A percentile compares a stretch with the other conserved stretches of the same genome.
These are phyloP conservation scores for Anabas testudineus DNA, from an alignment of 2,797 vertebrate genomes.

Conservation along the genomic window DNA sequence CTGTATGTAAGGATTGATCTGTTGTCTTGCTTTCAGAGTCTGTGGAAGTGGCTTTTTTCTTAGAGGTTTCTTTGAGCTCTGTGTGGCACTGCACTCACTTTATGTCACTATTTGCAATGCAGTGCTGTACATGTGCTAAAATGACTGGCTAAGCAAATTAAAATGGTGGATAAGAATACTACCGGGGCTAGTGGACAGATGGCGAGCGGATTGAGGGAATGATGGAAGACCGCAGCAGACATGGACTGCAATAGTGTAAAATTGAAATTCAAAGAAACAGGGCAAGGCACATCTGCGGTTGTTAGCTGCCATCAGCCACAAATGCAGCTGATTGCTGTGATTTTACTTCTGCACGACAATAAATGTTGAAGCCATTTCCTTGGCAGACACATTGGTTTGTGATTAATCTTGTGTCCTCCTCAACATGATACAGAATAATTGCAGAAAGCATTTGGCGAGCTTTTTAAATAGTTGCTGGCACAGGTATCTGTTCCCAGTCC, in stretches of 20 bases:
- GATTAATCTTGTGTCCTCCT: slow-evolving; percentile 67
- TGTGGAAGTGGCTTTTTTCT: slow-evolving; percentile 39
- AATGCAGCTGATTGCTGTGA: slow-evolving; percentile 67
- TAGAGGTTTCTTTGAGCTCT: slow-evolving; percentile 22
- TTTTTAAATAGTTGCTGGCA: slow-evolving; percentile 47
- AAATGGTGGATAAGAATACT: slow-evolving; percentile 64
- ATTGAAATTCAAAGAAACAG: slow-evolving; percentile 57
- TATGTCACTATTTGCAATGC: slow-evolving; percentile 32
- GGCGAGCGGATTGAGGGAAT: slow-evolving; percentile 58
- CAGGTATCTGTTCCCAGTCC: slow-evolving; percentile 45
- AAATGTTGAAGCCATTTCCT: slow-evolving; percentile 42
- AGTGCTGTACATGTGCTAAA: slow-evolving; percentile 51
- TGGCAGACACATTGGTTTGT: slow-evolving; percentile 65
- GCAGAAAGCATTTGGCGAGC: slow-evolving; percentile 45
- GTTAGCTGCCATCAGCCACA: slow-evolving; percentile 61
- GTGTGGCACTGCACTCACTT: slow-evolving; percentile 5
- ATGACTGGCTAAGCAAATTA: slow-evolving; percentile 59
- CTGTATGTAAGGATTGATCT: slow-evolving; percentile 44
- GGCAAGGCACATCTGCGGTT: slow-evolving; percentile 66
- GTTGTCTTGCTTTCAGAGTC: slow-evolving; percentile 33
- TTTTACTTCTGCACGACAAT: slow-evolving; percentile 66
- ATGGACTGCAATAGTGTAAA: slow-evolving; percentile 39
- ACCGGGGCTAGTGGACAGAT: slow-evolving; percentile 62
- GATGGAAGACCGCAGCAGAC: slow-evolving; percentile 48
- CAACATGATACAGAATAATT: slow-evolving; percentile 51